phyloP scores from a whole-genome alignment of 2,888 invertebrate genomes.

The Iphiclides podalirius region DNA sequence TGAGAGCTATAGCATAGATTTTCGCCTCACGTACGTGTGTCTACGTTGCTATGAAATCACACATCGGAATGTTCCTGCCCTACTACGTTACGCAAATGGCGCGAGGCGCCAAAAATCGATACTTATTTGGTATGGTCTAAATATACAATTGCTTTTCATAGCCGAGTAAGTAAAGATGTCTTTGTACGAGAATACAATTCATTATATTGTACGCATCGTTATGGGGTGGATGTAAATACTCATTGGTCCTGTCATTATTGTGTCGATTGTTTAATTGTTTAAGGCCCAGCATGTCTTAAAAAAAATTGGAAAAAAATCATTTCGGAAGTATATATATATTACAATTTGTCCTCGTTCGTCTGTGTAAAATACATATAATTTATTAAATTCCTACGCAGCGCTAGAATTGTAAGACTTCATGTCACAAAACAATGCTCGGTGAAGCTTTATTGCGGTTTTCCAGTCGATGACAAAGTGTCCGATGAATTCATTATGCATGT shows the following conservation, averaged over 20 bases:
- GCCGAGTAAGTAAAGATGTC: constrained; percentile 10
- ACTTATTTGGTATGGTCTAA: constrained; percentile 46
- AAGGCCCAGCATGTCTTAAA: no score
- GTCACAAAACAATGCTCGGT: constrained; percentile 12
- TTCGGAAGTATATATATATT: no score
- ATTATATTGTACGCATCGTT: no score
- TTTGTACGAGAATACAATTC: no score
- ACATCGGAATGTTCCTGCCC: constrained; percentile 45
- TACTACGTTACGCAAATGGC: constrained; percentile 46
- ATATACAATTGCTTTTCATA: constrained; percentile 46
- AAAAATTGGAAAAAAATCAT: no score
- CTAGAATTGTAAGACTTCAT: no score
- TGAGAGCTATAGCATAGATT: constrained; percentile 57
- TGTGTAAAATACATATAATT: no score
- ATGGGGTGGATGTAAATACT: no score
- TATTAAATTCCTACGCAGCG: no score
- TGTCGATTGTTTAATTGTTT: no score
- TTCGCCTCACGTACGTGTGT: constrained; percentile 48
- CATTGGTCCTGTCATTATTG: no score
- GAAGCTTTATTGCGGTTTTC: neutral
- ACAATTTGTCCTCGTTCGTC: no score
- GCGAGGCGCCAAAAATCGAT: constrained; percentile 35
- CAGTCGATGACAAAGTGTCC: constrained; percentile 15
- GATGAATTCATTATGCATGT: constrained; percentile 28
- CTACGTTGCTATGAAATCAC: constrained; percentile 41